Evolutionary conservation across 2,113 vertebrate species (phyloP), one percentile per base, ranked within the genome.

Genomic region (Euleptes europaea): DNA sequence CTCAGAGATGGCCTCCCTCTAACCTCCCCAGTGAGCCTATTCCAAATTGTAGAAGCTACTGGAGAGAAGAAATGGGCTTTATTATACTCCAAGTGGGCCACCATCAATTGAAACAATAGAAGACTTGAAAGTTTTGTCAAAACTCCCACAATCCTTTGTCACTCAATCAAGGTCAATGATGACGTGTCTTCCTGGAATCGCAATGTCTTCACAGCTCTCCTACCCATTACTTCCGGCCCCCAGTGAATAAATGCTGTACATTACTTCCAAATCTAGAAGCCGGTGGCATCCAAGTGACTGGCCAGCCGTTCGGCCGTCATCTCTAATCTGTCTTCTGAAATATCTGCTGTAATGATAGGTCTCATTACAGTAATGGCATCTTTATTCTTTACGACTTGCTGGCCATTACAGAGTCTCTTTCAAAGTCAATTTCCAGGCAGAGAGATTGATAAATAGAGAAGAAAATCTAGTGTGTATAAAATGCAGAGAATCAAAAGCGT

Each of bases 251-350:
- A 75, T 28, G 28, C 38, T 31, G 87, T 86, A 91, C 89, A 87
- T 83, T 57, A 85, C 75, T 80, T 90, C 35, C 38, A 65, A 33
- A 74, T 42, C 15, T 82, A 57, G 90, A 94, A 87, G 84, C 79
- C n/a, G 75, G n/a, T 72, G 38, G 73, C 87, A 42, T 63, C 73
- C 13, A 31, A 40, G 77, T 33, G 89, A 85, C 44, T 90, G 70
- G 23, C 47, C 26, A n/a, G 71, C 54, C 78, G 88, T 44, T 78
- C 72, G 71, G n/a, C 1, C 28, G 51, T 4, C 15, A 8, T 73
- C 80, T 90, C 73, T 93, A 89, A 84, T 90, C 93, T 89, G 82
- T 80, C 74, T 94, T 94, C 87, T 84, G 91, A 92, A 88, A 87
- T 92, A 87, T 84, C 72, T 28, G 79, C 33, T 69, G 84, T 66